Conservation (phyloP, 2,888 invertebrate genomes). For the Drosophila tripunctata region DNA sequence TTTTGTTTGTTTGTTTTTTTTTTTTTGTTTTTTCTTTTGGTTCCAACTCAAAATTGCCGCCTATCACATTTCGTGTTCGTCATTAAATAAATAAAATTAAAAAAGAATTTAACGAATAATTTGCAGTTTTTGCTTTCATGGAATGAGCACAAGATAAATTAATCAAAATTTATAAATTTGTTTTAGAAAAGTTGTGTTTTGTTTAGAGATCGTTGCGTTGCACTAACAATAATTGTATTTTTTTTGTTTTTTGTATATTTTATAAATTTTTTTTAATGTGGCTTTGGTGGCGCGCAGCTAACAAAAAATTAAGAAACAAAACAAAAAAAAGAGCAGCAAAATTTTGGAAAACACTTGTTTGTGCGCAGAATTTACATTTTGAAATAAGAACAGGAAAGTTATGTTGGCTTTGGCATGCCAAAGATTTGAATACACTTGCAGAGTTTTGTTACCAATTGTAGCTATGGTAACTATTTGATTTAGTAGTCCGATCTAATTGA, state of each 20-base stretch:
- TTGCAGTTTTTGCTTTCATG: constrained; percentile 58
- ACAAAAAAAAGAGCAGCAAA: constrained; percentile 3
- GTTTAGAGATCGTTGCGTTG: constrained; percentile 77
- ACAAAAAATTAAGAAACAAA: constrained; percentile 14
- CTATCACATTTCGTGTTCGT: constrained; percentile 75
- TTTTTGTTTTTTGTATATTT: constrained; percentile 16
- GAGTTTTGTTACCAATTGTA: no score
- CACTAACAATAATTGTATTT: constrained; percentile 71
- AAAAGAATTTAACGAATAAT: constrained; percentile 50
- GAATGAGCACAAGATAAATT: constrained; percentile 78
- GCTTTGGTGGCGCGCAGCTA: constrained; percentile 53
- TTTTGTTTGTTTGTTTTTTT: constrained; percentile 26
- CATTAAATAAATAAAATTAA: constrained; percentile 59
- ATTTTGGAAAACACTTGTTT: constrained; percentile 21
- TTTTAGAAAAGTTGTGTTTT: constrained; percentile 49
- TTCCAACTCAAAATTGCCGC: constrained; percentile 68
- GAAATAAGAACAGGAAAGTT: not conserved
- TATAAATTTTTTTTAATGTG: constrained; percentile 37
- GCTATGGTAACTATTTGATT: no score
- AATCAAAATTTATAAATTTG: constrained; percentile 54
- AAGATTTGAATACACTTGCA: no score
- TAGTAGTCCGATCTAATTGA: no score
- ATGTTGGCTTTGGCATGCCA: no score
- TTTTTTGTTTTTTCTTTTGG: constrained; percentile 53
- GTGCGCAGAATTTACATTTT: constrained; percentile 41